A percentile compares a stretch with the other conserved stretches of the same genome.
phyloP scores from a whole-genome alignment of 2,797 vertebrate genomes.

The Thripadectes ignobilis region DNA sequence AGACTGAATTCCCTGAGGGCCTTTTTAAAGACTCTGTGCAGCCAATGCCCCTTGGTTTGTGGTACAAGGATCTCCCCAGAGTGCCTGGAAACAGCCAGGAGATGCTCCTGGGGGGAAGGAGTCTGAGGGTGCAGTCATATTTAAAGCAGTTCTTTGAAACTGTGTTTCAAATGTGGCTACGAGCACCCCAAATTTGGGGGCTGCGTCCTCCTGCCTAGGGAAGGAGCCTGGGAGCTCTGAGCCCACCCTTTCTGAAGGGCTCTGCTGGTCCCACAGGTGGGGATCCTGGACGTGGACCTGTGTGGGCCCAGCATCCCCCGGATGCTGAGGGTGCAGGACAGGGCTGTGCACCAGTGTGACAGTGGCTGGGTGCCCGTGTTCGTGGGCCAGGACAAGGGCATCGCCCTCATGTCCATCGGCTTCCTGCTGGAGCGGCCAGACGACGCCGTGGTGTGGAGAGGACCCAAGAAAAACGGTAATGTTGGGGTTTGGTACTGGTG shows the following conservation, averaged over 20 bases:
- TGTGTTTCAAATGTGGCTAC: background rate
- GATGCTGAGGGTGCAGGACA: conserved; percentile 84
- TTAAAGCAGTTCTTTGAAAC: background rate
- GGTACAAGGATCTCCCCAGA: background rate
- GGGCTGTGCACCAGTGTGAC: conserved; percentile 91
- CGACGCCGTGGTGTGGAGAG: conserved; percentile 95
- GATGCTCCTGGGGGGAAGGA: background rate
- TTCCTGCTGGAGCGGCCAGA: conserved; percentile 91
- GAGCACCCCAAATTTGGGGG: fast-evolving
- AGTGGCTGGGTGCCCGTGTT: conserved; percentile 93
- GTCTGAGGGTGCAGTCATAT: background rate
- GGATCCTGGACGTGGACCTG: conserved; percentile 92
- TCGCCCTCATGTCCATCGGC: conserved; percentile 94
- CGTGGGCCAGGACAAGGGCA: conserved; percentile 81
- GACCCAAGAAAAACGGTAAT: conserved; percentile 92
- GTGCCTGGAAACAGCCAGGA: background rate
- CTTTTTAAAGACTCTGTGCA: background rate
- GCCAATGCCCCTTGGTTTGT: background rate
- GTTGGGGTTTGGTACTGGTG: background rate
- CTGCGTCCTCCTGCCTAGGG: background rate
- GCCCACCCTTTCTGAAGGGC: background rate
- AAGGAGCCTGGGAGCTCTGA: fast-evolving
- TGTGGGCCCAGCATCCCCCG: conserved; percentile 95
- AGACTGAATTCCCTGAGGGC: background rate
- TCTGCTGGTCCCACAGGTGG: conserved; percentile 80